These are phyloP conservation scores for Perognathus longimembris DNA, from an alignment of 2,113 vertebrate species.

Conservation along the genomic window DNA sequence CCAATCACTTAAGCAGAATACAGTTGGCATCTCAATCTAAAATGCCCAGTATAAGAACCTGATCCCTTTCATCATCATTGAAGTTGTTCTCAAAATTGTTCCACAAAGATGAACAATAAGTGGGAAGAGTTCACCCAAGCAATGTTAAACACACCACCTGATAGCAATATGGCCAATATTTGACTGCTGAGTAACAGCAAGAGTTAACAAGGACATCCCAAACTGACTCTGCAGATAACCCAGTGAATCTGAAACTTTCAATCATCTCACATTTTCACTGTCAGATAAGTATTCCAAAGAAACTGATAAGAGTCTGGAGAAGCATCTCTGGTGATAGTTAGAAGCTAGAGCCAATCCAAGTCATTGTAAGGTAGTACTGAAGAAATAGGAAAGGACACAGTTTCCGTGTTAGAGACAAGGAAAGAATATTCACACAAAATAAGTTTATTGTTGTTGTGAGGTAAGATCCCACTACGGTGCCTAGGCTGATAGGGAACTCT, in stretches of 20 bases:
- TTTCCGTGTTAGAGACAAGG: too few species aligned
- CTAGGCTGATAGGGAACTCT: too few species aligned
- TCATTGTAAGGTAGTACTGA: background rate
- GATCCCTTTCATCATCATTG: background rate
- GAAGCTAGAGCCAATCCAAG: background rate
- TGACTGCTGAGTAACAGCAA: background rate
- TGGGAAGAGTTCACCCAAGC: background rate
- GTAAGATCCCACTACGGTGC: too few species aligned
- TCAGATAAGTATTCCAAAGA: conserved; percentile 7
- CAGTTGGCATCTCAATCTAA: background rate
- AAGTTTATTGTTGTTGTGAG: too few species aligned
- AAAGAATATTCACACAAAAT: too few species aligned
- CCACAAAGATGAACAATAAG: background rate
- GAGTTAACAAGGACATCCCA: background rate
- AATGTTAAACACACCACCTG: conserved; percentile 17
- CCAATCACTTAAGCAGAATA: background rate
- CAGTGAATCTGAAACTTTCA: background rate
- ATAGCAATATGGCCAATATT: background rate
- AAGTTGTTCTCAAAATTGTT: background rate
- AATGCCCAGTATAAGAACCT: background rate
- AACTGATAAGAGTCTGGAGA: background rate
- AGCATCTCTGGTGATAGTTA: background rate
- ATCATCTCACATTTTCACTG: background rate
- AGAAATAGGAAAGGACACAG: background rate
- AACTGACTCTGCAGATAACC: background rate